Conservation (phyloP, 2,113 vertebrate genomes). For the Paratilapia polleni region DNA sequence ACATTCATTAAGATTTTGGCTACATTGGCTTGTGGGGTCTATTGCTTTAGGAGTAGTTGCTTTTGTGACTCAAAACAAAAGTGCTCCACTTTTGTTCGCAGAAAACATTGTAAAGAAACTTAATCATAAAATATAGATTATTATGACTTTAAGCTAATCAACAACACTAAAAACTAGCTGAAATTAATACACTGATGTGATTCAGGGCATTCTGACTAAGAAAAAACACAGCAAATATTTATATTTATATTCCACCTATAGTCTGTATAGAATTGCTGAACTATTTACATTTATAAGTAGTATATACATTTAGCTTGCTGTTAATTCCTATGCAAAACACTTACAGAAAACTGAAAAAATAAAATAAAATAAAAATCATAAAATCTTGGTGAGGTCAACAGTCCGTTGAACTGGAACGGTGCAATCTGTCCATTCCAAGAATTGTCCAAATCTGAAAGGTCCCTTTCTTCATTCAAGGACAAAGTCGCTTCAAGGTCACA, state of each 20-base stretch:
- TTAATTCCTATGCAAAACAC: neutral
- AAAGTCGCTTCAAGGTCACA: neutral
- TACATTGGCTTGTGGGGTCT: slow-evolving; percentile 38
- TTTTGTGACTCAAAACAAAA: slow-evolving; percentile 40
- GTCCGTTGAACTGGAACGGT: neutral
- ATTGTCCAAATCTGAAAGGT: neutral
- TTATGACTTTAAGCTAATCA: neutral
- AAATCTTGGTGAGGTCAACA: neutral
- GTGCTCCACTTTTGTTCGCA: slow-evolving; percentile 18
- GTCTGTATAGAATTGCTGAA: neutral
- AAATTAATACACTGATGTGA: slow-evolving; percentile 1
- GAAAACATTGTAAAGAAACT: slow-evolving; percentile 33
- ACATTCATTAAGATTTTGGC: slow-evolving; percentile 72
- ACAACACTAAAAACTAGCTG: neutral
- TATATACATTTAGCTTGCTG: neutral
- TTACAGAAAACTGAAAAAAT: neutral
- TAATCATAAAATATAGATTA: slow-evolving; percentile 20
- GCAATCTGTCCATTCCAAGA: neutral
- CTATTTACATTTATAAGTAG: neutral
- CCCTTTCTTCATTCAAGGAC: neutral
- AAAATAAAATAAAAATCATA: neutral
- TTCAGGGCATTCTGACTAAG: neutral
- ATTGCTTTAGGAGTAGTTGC: slow-evolving; percentile 20
- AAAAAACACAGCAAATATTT: neutral
- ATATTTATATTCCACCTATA: neutral